Base-by-base conservation (phyloP, 2,113 vertebrate genomes). In the Dolichotis patagonum region DNA sequence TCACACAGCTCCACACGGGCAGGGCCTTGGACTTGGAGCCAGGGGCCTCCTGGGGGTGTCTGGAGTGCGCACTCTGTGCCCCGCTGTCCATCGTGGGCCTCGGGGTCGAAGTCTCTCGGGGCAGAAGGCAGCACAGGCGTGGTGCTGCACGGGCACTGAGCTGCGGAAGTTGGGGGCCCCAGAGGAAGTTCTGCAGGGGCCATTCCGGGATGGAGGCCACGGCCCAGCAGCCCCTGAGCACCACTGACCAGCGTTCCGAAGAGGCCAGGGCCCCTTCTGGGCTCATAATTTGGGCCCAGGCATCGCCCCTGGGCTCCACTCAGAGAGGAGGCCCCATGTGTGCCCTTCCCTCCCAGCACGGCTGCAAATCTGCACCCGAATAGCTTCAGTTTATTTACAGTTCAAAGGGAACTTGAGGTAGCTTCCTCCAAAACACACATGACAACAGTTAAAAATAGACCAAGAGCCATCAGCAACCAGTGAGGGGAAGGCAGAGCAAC, bases 371-470 rank as follows among this genome's bases (percentile, higher is more conserved):
- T 67, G 9, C 82, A 16, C 60, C 13, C 0, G 7, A 28, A 7
- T 3, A 22, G 9, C 43, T 12, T 84, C 46, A 6, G 75, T 60
- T 58, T 65, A 73, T 75, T 94, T 75, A 88, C 62, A 63, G 46
- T 93, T 88, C 81, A 94, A 85, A 96, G 78, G 95, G 94, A 96
- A 90, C 85, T 43, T 82, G 80, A 81, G 86, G 63, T 43, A 62
- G 94, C 95, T 97, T 97, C 96, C 96, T 92, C 94, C 85, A 30
- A 65, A 81, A 73, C 62, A 81, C 91, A 91, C 95, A 85, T 28
- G 89, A 90, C 89, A 43, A 20, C 52, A 54, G 95, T 88, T 97
- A 96, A 98, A 97, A 97, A 94, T 95, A 95, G 95, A 94, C 78
- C 2, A 0, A 87, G 77, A 80, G 93, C 89, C 90, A 87, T 75